Conservation (phyloP, 2,888 invertebrate species). For the Gordius sp. region DNA sequence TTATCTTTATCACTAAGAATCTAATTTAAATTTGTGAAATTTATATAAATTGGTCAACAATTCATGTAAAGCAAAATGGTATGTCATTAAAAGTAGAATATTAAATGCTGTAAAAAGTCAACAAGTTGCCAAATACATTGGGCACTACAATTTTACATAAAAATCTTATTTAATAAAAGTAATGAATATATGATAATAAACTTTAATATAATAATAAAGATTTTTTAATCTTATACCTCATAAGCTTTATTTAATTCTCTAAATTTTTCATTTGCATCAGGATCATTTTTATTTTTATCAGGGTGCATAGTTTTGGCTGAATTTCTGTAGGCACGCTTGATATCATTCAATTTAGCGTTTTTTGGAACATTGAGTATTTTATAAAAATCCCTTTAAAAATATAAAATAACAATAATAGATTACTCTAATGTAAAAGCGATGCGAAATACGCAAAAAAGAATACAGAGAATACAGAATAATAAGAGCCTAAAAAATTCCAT, state of each 20-base stretch:
- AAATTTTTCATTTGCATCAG: constrained; percentile 67
- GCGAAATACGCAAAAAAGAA: too few relatives aligned
- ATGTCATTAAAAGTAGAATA: neutral
- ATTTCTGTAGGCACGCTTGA: constrained; percentile 84
- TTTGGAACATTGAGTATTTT: constrained; percentile 57
- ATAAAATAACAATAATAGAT: constrained; percentile 15
- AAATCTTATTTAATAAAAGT: too few relatives aligned
- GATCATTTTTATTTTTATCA: constrained; percentile 80
- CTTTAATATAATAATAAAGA: constrained; percentile 11
- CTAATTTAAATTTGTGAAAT: neutral
- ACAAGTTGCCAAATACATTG: too few relatives aligned
- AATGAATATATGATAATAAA: neutral
- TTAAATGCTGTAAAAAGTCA: too few relatives aligned
- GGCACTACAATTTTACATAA: too few relatives aligned
- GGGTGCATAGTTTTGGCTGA: constrained; percentile 87
- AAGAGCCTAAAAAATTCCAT: too few relatives aligned
- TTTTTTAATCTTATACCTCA: constrained; percentile 38
- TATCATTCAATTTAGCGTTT: constrained; percentile 63
- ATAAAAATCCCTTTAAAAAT: constrained; percentile 62
- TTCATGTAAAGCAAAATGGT: neutral
- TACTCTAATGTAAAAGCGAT: too few relatives aligned
- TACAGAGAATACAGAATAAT: too few relatives aligned
- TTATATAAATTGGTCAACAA: neutral
- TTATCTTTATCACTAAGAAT: constrained; percentile 4
- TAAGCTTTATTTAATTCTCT: constrained; percentile 84